Evolutionary conservation across 2,113 vertebrate genomes (phyloP).

Genomic region (Cyanistes caeruleus): DNA sequence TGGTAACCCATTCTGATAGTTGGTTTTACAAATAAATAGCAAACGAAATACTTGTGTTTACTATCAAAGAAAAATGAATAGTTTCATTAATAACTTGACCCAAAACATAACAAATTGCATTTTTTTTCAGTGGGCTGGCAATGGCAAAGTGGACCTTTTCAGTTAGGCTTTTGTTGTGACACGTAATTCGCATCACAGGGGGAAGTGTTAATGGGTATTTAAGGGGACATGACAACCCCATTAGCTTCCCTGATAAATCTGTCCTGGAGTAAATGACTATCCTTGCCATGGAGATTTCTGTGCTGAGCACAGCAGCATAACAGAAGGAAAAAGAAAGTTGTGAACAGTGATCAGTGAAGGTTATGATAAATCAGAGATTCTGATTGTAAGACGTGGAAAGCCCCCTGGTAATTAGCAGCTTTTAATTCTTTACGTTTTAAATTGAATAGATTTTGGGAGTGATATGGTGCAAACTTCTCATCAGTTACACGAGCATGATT

Average conservation of each 20-base stretch:
- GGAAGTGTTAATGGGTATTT: constrained; percentile 45
- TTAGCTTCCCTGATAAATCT: constrained; percentile 44
- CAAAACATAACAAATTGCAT: not conserved
- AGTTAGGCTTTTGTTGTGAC: not conserved
- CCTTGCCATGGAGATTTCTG: not conserved
- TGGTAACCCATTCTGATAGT: fast-evolving
- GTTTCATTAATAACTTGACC: not conserved
- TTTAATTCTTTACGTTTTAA: not conserved
- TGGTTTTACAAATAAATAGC: not conserved
- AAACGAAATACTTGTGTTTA: not conserved
- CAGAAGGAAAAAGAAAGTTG: not conserved
- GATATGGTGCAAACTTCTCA: not conserved
- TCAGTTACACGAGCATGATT: not conserved
- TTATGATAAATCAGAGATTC: not conserved
- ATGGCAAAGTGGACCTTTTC: not conserved
- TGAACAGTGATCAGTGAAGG: not conserved
- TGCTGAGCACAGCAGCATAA: not conserved
- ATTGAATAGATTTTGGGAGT: not conserved
- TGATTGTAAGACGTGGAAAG: not conserved
- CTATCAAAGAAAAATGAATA: not conserved
- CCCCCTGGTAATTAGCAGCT: not conserved
- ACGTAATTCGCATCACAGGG: not conserved
- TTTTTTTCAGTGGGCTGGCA: not conserved
- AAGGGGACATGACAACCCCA: constrained; percentile 33
- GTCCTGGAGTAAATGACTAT: not conserved